phyloP scores from a whole-genome alignment of 2,113 vertebrate species.

The Redunca redunca region DNA sequence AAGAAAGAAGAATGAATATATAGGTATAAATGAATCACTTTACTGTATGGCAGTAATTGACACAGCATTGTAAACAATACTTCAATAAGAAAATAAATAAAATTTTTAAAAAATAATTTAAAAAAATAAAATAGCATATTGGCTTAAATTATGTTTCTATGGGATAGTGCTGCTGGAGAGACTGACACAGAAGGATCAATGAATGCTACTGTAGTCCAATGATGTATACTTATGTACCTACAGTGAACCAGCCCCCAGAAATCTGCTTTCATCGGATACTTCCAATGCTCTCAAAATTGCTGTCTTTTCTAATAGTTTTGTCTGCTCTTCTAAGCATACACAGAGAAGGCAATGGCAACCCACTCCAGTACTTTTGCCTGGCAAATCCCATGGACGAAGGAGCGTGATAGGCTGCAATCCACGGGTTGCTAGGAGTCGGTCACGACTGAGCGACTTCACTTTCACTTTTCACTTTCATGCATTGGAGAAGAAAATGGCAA shows the following conservation, averaged over 20 bases:
- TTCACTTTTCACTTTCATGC: too few species aligned
- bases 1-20: background rate
- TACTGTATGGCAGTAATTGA: background rate
- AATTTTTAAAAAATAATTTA: background rate
- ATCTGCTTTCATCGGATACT: background rate
- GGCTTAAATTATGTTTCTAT: background rate
- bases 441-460: too few species aligned
- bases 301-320: background rate
- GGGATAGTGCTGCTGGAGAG: background rate
- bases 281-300: background rate
- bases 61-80: background rate
- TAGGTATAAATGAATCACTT: background rate
- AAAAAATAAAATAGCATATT: background rate
- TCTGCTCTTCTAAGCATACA: background rate
- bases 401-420: too few species aligned
- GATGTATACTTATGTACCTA: background rate
- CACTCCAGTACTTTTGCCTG: too few species aligned
- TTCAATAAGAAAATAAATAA: background rate
- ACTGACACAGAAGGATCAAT: background rate
- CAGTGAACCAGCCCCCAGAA: background rate
- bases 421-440: accelerated
- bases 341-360: background rate
- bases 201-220: accelerated
- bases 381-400: accelerated
- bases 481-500: too few species aligned